Evolutionary conservation across 2,113 vertebrate species (phyloP), one percentile per base, ranked within the genome.

Genomic region (Tautogolabrus adspersus): DNA sequence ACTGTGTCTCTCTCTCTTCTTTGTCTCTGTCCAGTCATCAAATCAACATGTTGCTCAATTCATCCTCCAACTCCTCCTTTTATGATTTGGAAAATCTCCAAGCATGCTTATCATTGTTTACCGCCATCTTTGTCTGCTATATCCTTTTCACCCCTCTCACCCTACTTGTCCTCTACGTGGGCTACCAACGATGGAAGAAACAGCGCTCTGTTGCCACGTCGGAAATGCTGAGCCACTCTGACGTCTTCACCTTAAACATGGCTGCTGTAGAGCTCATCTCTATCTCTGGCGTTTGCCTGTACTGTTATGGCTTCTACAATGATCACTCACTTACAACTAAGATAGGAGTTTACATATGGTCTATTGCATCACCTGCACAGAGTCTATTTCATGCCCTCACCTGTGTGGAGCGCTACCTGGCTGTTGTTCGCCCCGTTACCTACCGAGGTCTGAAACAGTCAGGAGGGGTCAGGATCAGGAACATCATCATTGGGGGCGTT

Each of bases 241-340:
- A 51, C 6, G 8, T 72, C 68, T 59, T 82, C 57, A 67, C 79
- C 58, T 76, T 37, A 21, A 19, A 4, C 40, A 61, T 82, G 63
- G 19, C n/a, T 8, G 9, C 18, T 12, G 7, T 51, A 7, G 49
- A 51, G 49, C 18, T 51, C 6, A 51, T 56, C 0, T 40, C 23
- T n/a, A 4, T 46, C 47, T 1, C 72, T 12, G 81, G 85, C 0
- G 6, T 0, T 3, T 1, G 13, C 18, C 5, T 58, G 8, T 57
- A 4, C 0, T 0, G 47, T 1, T 22, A 6, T 7, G 62, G 37
- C 1, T 1, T 0, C 18, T 47, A 6, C 21, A 5, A 0, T 5
- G 3, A 8, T 2, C 0, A 16, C 5, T 0, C 3, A 0, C 2
- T 76, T 0, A 1, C 0, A 7, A 0, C 0, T 4, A 26, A 4